Conservation (phyloP, 2,113 vertebrate species). For the Potamarius usumacintae region DNA sequence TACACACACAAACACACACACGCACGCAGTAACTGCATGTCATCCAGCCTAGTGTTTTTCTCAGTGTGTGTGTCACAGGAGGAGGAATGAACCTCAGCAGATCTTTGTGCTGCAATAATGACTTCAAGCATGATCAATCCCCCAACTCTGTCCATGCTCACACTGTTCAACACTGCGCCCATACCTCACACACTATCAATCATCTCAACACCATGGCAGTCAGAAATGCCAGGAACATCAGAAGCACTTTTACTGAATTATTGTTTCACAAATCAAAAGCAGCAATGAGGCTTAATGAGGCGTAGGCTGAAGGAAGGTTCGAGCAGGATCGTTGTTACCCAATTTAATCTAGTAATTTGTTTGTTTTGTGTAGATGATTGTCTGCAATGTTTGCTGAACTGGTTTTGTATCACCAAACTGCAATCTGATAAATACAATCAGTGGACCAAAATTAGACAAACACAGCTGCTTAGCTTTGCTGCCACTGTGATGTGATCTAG, state of each 20-base stretch:
- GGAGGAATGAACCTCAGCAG: slow-evolving; percentile 5
- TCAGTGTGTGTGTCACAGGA: slow-evolving; percentile 75
- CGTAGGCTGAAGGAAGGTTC: background rate
- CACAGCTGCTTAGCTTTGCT: slow-evolving; percentile 1
- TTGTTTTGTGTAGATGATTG: slow-evolving; percentile 22
- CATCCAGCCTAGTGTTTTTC: slow-evolving; percentile 34
- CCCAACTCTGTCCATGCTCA: slow-evolving; percentile 59
- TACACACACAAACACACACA: slow-evolving; percentile 38
- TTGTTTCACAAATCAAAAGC: slow-evolving; percentile 56
- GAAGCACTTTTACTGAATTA: slow-evolving; percentile 52
- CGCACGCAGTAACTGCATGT: slow-evolving; percentile 9
- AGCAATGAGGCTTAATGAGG: slow-evolving; percentile 41
- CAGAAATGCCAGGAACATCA: slow-evolving; percentile 55
- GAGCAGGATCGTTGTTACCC: background rate
- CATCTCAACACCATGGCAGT: slow-evolving; percentile 56
- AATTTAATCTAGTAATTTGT: slow-evolving; percentile 20
- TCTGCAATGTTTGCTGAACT: slow-evolving; percentile 15
- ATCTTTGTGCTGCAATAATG: slow-evolving; percentile 84
- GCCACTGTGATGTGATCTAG: background rate
- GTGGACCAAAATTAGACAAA: background rate
- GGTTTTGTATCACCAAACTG: background rate
- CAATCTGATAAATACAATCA: slow-evolving; percentile 17
- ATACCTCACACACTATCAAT: slow-evolving; percentile 67
- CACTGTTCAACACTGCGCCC: slow-evolving; percentile 62
- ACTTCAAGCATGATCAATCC: slow-evolving; percentile 84